Evolutionary conservation across 2,888 invertebrate species (phyloP), one percentile per base, ranked within the genome.

Genomic region (Agrilus cyanescens): DNA sequence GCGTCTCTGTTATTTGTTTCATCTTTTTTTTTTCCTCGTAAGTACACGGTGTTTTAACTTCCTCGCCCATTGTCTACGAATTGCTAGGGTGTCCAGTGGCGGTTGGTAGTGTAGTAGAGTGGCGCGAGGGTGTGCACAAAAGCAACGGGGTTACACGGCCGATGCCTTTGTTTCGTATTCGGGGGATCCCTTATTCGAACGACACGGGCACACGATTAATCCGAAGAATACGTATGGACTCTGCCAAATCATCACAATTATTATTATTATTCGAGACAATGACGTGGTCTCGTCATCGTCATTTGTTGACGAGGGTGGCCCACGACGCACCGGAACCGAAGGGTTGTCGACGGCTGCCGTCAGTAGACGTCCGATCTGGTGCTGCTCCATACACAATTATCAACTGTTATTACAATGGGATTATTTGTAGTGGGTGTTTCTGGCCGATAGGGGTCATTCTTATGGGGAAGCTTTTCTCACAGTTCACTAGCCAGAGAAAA

Each of bases 181-280:
- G 32, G 5, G 25, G 10, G 25, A 10, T 25, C 25, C 10, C 10
- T 25, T n/a, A n/a, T n/a, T 3, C 25, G 43, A 41, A 47, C 41
- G 47, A 44, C 47, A 45, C 47, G 47, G 45, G 47, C 43, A 39
- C 40, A 32, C 45, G 47, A 43, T 47, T 47, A 45, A 31, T 30
- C 30, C 33, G 38, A 47, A 47, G 47, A 47, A 47, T 47, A 45
- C 47, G n/a, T n/a, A n/a, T n/a, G 44, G 45, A 47, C 45, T 45
- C 47, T 45, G 43, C 43, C 47, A 47, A 47, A 47, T 47, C 43
- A 47, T 47, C 47, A 47, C 47, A 47, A 47, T 45, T 45, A 47
- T 47, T 47, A 47, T 45, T 45, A 25, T 25, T 25, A 25, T 25
- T 25, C 25, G 25, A 25, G 25, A 25, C 25, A 25, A 25, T 25